These are phyloP conservation scores for Chascanopsetta lugubris DNA, from an alignment of 2,113 vertebrate genomes.

Conservation along the genomic window DNA sequence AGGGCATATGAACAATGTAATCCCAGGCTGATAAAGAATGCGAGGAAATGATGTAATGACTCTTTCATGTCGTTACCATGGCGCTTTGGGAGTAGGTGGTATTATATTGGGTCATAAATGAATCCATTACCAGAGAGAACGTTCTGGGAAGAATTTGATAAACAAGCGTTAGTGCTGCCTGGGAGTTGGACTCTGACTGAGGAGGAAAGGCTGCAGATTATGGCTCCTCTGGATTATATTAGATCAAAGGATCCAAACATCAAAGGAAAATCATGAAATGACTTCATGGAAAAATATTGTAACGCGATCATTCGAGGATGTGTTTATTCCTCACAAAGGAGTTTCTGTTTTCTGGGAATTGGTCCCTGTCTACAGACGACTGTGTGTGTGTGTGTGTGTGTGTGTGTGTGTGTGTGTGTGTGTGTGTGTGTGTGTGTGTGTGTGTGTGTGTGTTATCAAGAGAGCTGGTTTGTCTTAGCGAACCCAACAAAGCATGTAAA, in stretches of 20 bases:
- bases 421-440: background rate
- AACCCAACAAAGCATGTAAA: background rate
- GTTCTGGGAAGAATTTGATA: no score
- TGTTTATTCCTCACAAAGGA: background rate
- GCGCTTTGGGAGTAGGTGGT: background rate
- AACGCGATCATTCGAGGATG: background rate
- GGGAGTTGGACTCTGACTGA: background rate
- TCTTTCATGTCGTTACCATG: background rate
- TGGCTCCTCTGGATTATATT: no score
- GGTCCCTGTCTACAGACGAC: background rate
- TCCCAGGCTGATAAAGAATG: background rate
- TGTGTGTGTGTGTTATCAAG: background rate
- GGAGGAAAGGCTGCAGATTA: background rate
- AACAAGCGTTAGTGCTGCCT: background rate
- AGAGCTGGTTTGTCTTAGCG: slow-evolving; percentile 36
- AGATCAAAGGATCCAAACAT: background rate
- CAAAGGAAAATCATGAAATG: background rate
- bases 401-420: background rate
- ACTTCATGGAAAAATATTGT: background rate
- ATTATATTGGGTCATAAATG: background rate
- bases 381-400: background rate
- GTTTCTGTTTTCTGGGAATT: background rate
- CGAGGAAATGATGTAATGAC: background rate
- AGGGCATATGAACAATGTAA: background rate
- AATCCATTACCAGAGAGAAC: slow-evolving; percentile 1